These are phyloP conservation scores for Scaeva pyrastri DNA, from an alignment of 2,888 invertebrate species.

Conservation along the genomic window DNA sequence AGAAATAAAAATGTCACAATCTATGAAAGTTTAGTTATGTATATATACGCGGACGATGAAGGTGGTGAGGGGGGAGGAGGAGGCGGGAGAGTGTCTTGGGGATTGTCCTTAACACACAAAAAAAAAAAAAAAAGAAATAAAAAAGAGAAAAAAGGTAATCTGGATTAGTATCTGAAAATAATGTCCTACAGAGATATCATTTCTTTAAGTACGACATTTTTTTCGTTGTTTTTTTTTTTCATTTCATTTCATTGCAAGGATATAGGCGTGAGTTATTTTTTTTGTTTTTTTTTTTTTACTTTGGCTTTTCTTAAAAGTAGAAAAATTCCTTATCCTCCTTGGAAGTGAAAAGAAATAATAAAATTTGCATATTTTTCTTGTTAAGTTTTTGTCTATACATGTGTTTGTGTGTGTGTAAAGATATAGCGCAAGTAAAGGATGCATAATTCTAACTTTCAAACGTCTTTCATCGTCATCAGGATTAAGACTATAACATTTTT, in stretches of 20 bases:
- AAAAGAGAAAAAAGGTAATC: slow-evolving; percentile 81
- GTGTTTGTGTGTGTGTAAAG: too few relatives aligned
- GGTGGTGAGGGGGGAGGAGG: too few relatives aligned
- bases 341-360: slow-evolving; percentile 40
- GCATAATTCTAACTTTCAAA: slow-evolving; percentile 70
- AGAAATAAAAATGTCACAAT: slow-evolving; percentile 72
- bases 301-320: neutral
- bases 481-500: slow-evolving; percentile 71
- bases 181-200: slow-evolving; percentile 83
- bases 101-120: slow-evolving; percentile 25
- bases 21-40: slow-evolving; percentile 43
- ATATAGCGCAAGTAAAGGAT: slow-evolving; percentile 66
- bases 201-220: slow-evolving; percentile 76
- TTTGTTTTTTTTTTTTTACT: neutral
- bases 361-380: slow-evolving; percentile 82
- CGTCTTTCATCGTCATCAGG: slow-evolving; percentile 58
- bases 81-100: slow-evolving; percentile 33
- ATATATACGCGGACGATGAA: neutral
- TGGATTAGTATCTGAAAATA: slow-evolving; percentile 83
- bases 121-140: slow-evolving; percentile 14
- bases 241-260: slow-evolving; percentile 25
- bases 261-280: slow-evolving; percentile 48
- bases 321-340: slow-evolving; percentile 54
- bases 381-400: slow-evolving; percentile 72
- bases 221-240: slow-evolving; percentile 26